A percentile compares a stretch with the other conserved stretches of the same genome.
Conservation (phyloP, 2,888 invertebrate genomes). For the Osmoderma eremita region DNA sequence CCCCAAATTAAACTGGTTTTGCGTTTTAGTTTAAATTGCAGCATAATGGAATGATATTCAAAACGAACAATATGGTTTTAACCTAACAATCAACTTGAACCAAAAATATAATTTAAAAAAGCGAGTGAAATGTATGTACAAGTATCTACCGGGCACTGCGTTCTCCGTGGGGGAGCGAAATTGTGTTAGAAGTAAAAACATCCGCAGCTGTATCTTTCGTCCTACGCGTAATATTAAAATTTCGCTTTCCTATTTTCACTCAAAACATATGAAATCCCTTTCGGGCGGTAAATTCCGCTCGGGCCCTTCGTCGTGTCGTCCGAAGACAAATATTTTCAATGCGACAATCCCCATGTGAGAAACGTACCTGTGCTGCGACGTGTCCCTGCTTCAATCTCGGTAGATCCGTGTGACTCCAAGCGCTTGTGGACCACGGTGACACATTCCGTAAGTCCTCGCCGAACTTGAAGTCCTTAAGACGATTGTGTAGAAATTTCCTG, state of each 20-base stretch:
- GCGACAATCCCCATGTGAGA: slow-evolving; percentile 31
- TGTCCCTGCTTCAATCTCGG: slow-evolving; percentile 77
- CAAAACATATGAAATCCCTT: slow-evolving; percentile 36
- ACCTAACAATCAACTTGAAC: not conserved
- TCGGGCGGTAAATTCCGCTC: slow-evolving; percentile 34
- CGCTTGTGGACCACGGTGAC: slow-evolving; percentile 76
- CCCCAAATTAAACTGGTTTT: no score
- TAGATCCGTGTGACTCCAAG: slow-evolving; percentile 85
- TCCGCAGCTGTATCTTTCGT: not conserved
- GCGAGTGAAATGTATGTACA: not conserved
- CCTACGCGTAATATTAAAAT: slow-evolving; percentile 31
- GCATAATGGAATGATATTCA: no score
- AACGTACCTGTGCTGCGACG: slow-evolving; percentile 79
- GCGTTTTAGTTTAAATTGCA: no score
- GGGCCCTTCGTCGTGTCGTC: slow-evolving; percentile 33
- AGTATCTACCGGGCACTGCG: not conserved
- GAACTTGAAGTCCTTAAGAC: slow-evolving; percentile 83
- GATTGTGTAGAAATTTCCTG: slow-evolving; percentile 88
- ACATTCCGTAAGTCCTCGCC: slow-evolving; percentile 75
- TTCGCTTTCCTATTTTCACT: slow-evolving; percentile 34
- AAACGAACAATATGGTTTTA: no score
- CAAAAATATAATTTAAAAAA: slow-evolving; percentile 8
- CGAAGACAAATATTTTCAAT: slow-evolving; percentile 33
- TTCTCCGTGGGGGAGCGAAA: slow-evolving; percentile 13
- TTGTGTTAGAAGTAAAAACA: slow-evolving; percentile 31